Conservation (phyloP, 2,888 invertebrate species). For the Agonopterix subpropinquella region DNA sequence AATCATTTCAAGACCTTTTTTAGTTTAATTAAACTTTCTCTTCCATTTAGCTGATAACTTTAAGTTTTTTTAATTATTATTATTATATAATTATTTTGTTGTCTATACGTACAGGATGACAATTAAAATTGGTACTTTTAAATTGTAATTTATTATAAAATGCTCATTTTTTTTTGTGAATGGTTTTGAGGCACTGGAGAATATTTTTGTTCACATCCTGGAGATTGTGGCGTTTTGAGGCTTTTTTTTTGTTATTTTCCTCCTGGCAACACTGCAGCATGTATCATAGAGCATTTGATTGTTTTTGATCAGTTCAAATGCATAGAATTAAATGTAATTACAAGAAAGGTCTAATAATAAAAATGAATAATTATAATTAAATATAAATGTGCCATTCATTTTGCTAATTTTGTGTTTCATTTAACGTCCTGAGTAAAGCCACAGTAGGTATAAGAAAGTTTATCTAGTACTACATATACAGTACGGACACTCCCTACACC, state of each 20-base stretch:
- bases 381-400: slow-evolving; percentile 77
- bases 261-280: slow-evolving; percentile 39
- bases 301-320: slow-evolving; percentile 50
- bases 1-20: slow-evolving; percentile 32
- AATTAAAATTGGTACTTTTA: slow-evolving; percentile 28
- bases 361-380: slow-evolving; percentile 75
- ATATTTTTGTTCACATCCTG: slow-evolving; percentile 33
- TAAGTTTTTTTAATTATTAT: slow-evolving; percentile 57
- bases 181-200: slow-evolving; percentile 37
- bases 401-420: slow-evolving; percentile 72
- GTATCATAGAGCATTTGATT: slow-evolving; percentile 56
- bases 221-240: slow-evolving; percentile 58
- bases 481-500: no score
- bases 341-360: slow-evolving; percentile 74
- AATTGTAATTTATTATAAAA: slow-evolving; percentile 51
- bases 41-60: slow-evolving; percentile 60
- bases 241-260: slow-evolving; percentile 46
- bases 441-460: no score
- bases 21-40: slow-evolving; percentile 66
- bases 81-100: slow-evolving; percentile 46
- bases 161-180: slow-evolving; percentile 36
- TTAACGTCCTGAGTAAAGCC: no score
- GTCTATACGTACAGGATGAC: slow-evolving; percentile 36
- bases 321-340: slow-evolving; percentile 63
- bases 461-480: no score